Evolutionary conservation across 2,888 invertebrate species (phyloP).

Genomic region (Harpalus rufipes): DNA sequence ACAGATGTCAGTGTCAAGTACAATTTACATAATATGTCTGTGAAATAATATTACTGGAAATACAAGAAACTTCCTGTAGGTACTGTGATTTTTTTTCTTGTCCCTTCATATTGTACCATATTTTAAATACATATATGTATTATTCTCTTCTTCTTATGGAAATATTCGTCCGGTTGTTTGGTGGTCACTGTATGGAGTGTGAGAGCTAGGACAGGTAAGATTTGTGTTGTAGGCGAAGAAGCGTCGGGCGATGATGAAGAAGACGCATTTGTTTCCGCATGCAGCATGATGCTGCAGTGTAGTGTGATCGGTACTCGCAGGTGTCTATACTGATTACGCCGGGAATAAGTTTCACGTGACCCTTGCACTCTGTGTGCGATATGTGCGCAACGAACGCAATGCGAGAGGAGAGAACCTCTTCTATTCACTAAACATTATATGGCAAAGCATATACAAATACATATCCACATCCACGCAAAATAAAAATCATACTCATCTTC

Average conservation of each 20-base stretch:
- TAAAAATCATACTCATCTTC: no score
- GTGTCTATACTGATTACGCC: slow-evolving; percentile 65
- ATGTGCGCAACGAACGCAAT: slow-evolving; percentile 37
- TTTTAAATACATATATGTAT: no score
- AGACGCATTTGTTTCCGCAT: slow-evolving; percentile 52
- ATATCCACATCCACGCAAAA: no score
- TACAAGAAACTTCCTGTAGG: no score
- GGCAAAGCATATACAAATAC: no score
- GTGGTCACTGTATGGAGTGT: neutral
- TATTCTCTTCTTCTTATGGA: neutral
- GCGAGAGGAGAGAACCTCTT: neutral
- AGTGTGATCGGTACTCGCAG: slow-evolving; percentile 53
- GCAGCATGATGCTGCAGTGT: slow-evolving; percentile 28
- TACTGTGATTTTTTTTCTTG: no score
- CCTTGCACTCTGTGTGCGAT: slow-evolving; percentile 58
- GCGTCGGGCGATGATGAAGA: slow-evolving; percentile 34
- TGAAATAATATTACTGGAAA: no score
- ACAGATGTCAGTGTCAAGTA: no score
- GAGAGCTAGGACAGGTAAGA: neutral
- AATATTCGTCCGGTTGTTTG: neutral
- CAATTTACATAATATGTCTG: no score
- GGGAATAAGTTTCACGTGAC: slow-evolving; percentile 63
- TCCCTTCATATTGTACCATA: no score
- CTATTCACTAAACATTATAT: neutral
- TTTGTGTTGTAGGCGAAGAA: slow-evolving; percentile 21